Conservation (phyloP, 2,888 invertebrate genomes). For the Tinea trinotella region DNA sequence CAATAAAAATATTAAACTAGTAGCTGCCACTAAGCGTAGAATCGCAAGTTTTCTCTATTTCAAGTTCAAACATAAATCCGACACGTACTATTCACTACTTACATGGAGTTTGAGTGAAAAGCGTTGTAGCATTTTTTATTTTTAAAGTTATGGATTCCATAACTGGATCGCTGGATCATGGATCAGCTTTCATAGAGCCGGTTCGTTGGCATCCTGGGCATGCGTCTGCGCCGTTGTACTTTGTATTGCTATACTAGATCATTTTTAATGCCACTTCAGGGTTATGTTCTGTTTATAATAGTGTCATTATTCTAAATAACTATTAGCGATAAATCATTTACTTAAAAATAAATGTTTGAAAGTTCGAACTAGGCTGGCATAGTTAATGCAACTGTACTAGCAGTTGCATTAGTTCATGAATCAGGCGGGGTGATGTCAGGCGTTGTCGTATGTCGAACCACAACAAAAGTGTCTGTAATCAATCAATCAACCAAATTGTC, state of each 20-base stretch:
- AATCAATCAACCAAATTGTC: no score
- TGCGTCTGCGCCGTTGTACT: slow-evolving; percentile 22
- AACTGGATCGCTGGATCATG: slow-evolving; percentile 35
- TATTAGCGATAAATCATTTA: not conserved
- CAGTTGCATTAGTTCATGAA: no score
- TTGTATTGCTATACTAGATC: slow-evolving; percentile 8
- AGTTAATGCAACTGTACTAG: no score
- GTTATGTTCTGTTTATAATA: not conserved
- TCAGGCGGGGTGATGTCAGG: no score
- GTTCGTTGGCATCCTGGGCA: slow-evolving; percentile 26
- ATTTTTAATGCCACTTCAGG: slow-evolving; percentile 3
- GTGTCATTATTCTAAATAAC: not conserved
- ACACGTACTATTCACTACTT: slow-evolving; percentile 21
- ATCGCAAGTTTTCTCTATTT: not conserved
- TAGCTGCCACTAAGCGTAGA: not conserved
- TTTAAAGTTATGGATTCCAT: slow-evolving; percentile 50
- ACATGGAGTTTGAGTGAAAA: slow-evolving; percentile 58
- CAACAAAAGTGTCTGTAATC: no score
- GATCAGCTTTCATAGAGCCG: slow-evolving; percentile 44
- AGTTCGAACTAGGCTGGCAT: no score
- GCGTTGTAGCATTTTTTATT: slow-evolving; percentile 47
- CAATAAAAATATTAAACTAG: no score
- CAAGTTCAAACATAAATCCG: slow-evolving; percentile 12
- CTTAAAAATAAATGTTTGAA: no score
- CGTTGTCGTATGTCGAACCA: no score